These are phyloP conservation scores for Catotricha subobsoleta DNA, from an alignment of 2,888 invertebrate species.

Conservation along the genomic window DNA sequence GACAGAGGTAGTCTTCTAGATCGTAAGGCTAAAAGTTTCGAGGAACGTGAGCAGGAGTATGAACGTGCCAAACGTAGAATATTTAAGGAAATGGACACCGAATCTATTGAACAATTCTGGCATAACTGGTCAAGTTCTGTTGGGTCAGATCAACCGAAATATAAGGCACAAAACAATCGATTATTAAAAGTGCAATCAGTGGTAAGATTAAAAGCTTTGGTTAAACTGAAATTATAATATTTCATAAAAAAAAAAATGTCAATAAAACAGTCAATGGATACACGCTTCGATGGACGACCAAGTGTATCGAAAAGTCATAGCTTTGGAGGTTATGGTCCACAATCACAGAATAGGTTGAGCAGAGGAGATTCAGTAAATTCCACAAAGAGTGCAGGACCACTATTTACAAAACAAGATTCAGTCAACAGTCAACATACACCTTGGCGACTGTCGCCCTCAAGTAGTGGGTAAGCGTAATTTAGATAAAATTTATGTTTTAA, in stretches of 20 bases:
- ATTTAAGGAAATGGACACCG: conserved; percentile 31
- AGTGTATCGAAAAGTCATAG: conserved; percentile 70
- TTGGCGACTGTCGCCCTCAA: conserved; percentile 30
- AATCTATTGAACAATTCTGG: conserved; percentile 7
- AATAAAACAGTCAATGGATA: background rate
- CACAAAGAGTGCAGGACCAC: conserved; percentile 38
- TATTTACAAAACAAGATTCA: conserved; percentile 53
- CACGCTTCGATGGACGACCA: conserved; percentile 18
- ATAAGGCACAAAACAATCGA: conserved; percentile 19
- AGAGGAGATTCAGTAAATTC: conserved; percentile 47
- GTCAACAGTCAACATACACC: conserved; percentile 22
- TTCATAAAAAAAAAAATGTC: too few relatives aligned
- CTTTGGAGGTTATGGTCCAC: conserved; percentile 56
- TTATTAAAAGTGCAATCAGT: conserved; percentile 24
- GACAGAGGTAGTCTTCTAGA: conserved; percentile 39
- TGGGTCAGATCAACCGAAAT: background rate
- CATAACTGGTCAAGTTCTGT: background rate
- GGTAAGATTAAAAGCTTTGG: conserved; percentile 9
- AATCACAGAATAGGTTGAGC: conserved; percentile 23
- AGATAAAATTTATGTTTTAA: too few relatives aligned
- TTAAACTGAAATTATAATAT: too few relatives aligned
- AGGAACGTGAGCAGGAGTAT: conserved; percentile 82
- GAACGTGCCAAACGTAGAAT: conserved; percentile 70
- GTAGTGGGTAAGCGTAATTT: conserved; percentile 29
- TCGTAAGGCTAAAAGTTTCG: conserved; percentile 65